Evolutionary conservation across 2,888 invertebrate species (phyloP), one percentile per base, ranked within the genome.

Genomic region (Dolomedes plantarius): DNA sequence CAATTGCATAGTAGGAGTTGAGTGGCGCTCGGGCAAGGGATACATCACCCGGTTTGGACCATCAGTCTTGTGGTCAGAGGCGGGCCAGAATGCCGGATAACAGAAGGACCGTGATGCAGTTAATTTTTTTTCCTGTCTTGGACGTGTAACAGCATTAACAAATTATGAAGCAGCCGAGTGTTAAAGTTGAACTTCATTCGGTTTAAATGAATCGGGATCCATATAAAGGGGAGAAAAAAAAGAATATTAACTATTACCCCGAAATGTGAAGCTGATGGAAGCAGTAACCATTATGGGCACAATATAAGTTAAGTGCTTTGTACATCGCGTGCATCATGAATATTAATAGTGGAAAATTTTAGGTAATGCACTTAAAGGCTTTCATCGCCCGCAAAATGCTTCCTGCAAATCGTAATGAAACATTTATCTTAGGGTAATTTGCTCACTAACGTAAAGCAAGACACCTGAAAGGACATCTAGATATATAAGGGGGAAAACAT

Each of bases 31-130:
- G 27, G 72, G 77, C 32, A 75, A 79, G 78, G 76, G 83, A 85
- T 85, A 85, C 73, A 85, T 85, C 83, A 85, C 77, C 39, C 39
- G 73, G 65, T 50, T 36, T 85, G 73, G 72, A 77, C 83, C 83
- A 85, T 85, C 83, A 72, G 72, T 85, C 83, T 85, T 85, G 83
- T 67, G n/a, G 67, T 23, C 67, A 67, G 67, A 56, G 56, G 56
- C 56, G 56, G 56, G 56, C 3, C 23, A 23, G 23, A 56, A 23
- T 56, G 56, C 56, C 23, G 1, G 19, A 56, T 23, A 56, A 23
- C 56, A 56, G 56, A 56, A 56, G 56, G 19, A 19, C 23, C 23
- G 23, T 23, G 23, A n/a, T 1, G 56, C 19, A 23, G 56, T 56
- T 56, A 56, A 56, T 56, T 56, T 56, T 56, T 56, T 46, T 23